Base-by-base conservation (phyloP, 2,888 invertebrate genomes). In the Zaprionus bogoriensis region DNA sequence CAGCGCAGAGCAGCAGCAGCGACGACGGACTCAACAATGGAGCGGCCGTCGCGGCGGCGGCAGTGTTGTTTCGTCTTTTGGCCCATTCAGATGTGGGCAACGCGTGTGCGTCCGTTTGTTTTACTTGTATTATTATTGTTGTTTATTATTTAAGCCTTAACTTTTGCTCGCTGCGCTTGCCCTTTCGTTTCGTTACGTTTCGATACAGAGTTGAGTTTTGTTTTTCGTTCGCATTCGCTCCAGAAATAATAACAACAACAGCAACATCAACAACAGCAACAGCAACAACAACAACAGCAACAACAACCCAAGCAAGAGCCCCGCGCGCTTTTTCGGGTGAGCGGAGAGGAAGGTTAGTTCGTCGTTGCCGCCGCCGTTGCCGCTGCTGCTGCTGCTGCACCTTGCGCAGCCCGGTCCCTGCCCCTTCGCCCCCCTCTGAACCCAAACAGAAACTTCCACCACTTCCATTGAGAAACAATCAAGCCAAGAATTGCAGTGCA, bases 1-100 rank as follows among this genome's bases (percentile, higher is more conserved):
- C 23, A 46, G 17, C 46, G 52, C 23, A 19, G 50, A 30, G 19
- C 17, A 44, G 5, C 59, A 44, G 44, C 36, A 60, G 41, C 38
- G 52, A n/a, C 39, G 54, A 32, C 42, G 28, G 23, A 36, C 36
- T 17, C 32, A 70, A 59, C 62, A 66, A 66, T 52, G 64, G 76
- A 74, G 77, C 80, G 67, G 57, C 64, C 67, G 67, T 66, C 61
- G 70, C 77, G 65, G 72, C 70, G 62, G 44, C 67, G 74, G 62
- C 78, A 83, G 85, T 87, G 82, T 72, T 77, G 70, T 76, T 83
- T 83, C 68, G 78, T 85, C 79, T 83, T 75, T 78, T 68, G 83
- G 82, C 85, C 82, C 69, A 74, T 73, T 52, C 87, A 85, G 83
- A 82, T 84, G 87, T 85, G 87, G 87, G 77, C 82, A 72, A 74